These are phyloP conservation scores for Protonemura montana DNA, from an alignment of 2,888 invertebrate species.

Conservation along the genomic window DNA sequence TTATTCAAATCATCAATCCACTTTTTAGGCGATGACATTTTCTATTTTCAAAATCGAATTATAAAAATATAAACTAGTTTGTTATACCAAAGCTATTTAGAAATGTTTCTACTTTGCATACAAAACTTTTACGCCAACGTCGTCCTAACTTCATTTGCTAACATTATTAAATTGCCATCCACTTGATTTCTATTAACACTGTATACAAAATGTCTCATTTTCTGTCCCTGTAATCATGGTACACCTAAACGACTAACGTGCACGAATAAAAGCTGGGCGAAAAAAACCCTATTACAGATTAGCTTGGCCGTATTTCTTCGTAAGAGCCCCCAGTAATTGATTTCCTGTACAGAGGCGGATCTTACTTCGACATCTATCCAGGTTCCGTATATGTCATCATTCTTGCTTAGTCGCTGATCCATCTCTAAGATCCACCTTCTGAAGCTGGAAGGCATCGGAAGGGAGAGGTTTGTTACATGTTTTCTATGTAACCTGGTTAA, in stretches of 20 bases:
- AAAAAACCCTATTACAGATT: not conserved
- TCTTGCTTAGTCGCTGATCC: constrained; percentile 36
- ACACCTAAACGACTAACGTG: not conserved
- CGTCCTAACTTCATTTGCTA: not conserved
- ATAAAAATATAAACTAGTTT: not conserved
- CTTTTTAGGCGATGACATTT: not conserved
- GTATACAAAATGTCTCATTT: not conserved
- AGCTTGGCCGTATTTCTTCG: constrained; percentile 18
- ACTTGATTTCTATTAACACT: not conserved
- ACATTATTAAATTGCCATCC: not conserved
- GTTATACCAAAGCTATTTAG: not conserved
- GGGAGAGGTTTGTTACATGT: not conserved
- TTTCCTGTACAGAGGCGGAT: constrained; percentile 28
- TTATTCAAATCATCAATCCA: not conserved
- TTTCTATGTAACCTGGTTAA: constrained; percentile 30
- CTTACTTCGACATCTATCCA: constrained; percentile 2
- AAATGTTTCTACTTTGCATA: not conserved
- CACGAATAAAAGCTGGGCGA: not conserved
- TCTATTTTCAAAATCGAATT: not conserved
- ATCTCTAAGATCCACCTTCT: not conserved
- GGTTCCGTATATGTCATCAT: constrained; percentile 31
- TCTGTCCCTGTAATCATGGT: not conserved
- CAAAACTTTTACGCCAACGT: not conserved
- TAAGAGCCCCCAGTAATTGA: constrained; percentile 32
- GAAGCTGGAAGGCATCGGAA: not conserved